Evolutionary conservation across 2,113 vertebrate genomes (phyloP), one percentile per base, ranked within the genome.

Genomic region (Zosterops japonicus): DNA sequence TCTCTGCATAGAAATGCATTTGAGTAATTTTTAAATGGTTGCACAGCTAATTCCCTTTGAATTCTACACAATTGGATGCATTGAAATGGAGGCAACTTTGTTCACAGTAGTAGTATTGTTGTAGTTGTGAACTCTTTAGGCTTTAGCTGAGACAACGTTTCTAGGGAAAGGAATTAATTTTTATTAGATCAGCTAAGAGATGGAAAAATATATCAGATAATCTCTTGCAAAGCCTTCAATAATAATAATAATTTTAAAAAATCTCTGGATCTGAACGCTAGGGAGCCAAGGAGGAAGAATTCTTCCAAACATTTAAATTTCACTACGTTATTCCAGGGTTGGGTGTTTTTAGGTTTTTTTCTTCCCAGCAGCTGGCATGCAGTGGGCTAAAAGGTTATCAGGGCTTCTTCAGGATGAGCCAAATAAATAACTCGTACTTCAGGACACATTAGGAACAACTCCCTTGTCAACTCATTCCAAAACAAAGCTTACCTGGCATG

Each of bases 1-100:
- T 91, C 44, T 70, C 71, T 77, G 59, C 89, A 77, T 25, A 93
- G 87, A 93, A 89, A 94, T 85, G 77, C 70, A 94, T 93, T 93
- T 91, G 57, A 85, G 87, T 82, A n/a, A 85, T 83, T 91, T 96
- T 95, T 85, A 85, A 94, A 89, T 94, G 49, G n/a, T 82, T 82
- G 89, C 67, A 94, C 41, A 65, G 89, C 67, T 94, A 95, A 94
- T 88, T 91, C 33, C 24, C 44, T 93, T 91, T 90, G 85, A 97
- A 79, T 64, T 90, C 68, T 53, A 76, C 69, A 82, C 68, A 92
- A 72, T 4, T 68, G 36, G 72, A 89, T 41, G 78, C 88, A 83
- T 52, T 92, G 88, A 95, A 87, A 95, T 14, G 19, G 39, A 84
- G 86, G 86, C 76, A 94, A 93, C 93, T 94, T 95, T 86, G 55